Conservation (phyloP, 2,113 vertebrate species). For the Epinephelus moara region DNA sequence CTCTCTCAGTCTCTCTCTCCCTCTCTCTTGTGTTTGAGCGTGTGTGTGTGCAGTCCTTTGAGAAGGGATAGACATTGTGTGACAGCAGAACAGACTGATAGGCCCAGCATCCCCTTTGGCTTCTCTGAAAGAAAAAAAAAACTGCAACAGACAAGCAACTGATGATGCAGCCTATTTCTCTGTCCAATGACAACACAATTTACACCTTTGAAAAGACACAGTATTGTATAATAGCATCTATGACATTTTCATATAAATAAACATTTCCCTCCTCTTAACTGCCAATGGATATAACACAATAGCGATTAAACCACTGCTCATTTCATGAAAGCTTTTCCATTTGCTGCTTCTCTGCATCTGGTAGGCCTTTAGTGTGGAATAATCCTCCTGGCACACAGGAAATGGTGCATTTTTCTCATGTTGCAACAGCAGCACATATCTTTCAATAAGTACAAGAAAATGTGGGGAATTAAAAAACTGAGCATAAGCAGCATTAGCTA, state of each 20-base stretch:
- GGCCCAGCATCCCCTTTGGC: constrained; percentile 40
- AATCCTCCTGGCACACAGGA: constrained; percentile 25
- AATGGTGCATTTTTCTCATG: constrained; percentile 13
- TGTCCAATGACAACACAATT: constrained; percentile 54
- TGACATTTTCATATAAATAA: constrained; percentile 52
- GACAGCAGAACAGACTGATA: constrained; percentile 61
- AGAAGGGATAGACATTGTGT: constrained; percentile 40
- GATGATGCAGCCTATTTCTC: constrained; percentile 36
- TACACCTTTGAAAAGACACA: constrained; percentile 41
- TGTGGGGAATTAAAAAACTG: not conserved
- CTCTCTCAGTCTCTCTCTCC: not conserved
- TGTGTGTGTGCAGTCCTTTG: constrained; percentile 34
- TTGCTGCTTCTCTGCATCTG: constrained; percentile 20
- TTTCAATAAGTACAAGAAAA: constrained; percentile 5
- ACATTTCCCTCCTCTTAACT: constrained; percentile 17
- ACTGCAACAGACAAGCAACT: constrained; percentile 33
- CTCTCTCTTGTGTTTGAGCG: constrained; percentile 3
- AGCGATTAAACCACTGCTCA: constrained; percentile 43
- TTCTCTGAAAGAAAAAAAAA: not conserved
- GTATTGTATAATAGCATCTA: constrained; percentile 2
- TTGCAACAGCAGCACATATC: not conserved
- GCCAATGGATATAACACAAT: constrained; percentile 30
- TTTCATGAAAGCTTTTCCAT: constrained; percentile 56
- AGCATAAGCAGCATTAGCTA: not conserved
- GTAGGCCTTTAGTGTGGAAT: constrained; percentile 21